A percentile compares a stretch with the other conserved stretches of the same genome.
Evolutionary conservation across 2,797 vertebrate species (phyloP).

Genomic region (Gymnothorax reevesii): DNA sequence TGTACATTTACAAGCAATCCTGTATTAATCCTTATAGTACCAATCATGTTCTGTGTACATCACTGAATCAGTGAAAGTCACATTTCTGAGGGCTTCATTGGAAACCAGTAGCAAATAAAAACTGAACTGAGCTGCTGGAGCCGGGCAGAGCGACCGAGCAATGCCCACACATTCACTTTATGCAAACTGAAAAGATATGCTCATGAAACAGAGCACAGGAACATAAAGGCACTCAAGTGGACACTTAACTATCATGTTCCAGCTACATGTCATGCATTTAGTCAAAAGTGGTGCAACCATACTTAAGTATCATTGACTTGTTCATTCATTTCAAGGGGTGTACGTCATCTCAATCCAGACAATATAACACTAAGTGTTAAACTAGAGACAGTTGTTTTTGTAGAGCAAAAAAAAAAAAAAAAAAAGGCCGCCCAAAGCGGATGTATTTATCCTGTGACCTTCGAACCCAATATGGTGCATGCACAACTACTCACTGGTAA

Average conservation of each 20-base stretch:
- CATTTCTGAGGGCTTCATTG: background rate
- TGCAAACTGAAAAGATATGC: slow-evolving; percentile 14
- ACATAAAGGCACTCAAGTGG: slow-evolving; percentile 50
- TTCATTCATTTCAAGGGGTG: background rate
- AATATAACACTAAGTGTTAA: background rate
- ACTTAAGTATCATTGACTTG: background rate
- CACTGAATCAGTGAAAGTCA: slow-evolving; percentile 13
- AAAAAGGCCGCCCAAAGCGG: background rate
- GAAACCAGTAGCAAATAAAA: slow-evolving; percentile 11
- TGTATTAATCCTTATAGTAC: slow-evolving; percentile 54
- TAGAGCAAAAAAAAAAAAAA: background rate
- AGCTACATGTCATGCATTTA: background rate
- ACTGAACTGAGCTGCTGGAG: background rate
- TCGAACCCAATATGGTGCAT: no score
- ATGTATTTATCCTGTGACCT: no score
- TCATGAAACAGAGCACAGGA: slow-evolving; percentile 15
- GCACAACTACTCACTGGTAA: no score
- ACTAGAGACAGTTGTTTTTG: background rate
- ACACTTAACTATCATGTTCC: background rate
- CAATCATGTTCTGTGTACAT: slow-evolving; percentile 34
- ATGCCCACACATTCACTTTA: slow-evolving; percentile 6
- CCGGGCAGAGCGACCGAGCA: slow-evolving; percentile 24
- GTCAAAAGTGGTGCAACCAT: background rate
- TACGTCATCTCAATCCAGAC: background rate
- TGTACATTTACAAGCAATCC: slow-evolving; percentile 51